Conservation (phyloP, 2,888 invertebrate species). For the Conops quadrifasciatus region DNA sequence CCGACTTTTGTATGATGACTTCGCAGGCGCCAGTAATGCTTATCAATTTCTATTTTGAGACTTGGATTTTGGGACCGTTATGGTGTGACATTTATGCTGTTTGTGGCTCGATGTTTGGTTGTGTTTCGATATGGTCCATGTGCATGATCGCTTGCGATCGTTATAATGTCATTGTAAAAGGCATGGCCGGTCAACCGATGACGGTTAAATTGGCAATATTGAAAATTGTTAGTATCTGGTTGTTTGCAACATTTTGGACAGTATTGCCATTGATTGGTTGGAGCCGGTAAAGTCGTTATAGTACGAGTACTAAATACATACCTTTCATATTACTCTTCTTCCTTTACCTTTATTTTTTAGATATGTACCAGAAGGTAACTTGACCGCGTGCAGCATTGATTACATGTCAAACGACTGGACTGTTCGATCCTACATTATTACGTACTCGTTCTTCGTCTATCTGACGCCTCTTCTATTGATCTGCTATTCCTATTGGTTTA, state of each 20-base stretch:
- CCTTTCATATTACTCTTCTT: background rate
- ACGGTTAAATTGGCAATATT: conserved; percentile 67
- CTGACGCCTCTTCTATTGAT: conserved; percentile 68
- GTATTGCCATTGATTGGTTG: conserved; percentile 70
- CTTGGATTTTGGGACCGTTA: conserved; percentile 70
- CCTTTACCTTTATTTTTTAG: background rate
- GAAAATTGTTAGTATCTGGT: conserved; percentile 68
- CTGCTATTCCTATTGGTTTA: conserved; percentile 70
- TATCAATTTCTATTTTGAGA: conserved; percentile 70
- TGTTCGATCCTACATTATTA: conserved; percentile 67
- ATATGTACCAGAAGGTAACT: conserved; percentile 71
- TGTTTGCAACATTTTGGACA: conserved; percentile 68
- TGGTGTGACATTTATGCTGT: conserved; percentile 71
- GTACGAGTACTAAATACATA: too few relatives aligned
- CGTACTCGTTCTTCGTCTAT: conserved; percentile 66
- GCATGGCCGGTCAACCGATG: conserved; percentile 69
- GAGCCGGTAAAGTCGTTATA: conserved; percentile 61
- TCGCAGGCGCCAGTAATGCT: conserved; percentile 70
- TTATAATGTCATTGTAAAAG: conserved; percentile 91
- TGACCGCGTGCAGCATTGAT: conserved; percentile 70
- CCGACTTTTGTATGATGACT: conserved; percentile 71
- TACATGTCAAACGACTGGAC: conserved; percentile 66
- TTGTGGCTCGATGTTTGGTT: conserved; percentile 79
- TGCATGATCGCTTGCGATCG: conserved; percentile 88
- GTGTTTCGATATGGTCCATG: conserved; percentile 90